Percentiles rank a stretch among this genome's conserved stretches.
Evolutionary conservation across 2,797 vertebrate genomes (phyloP).

Genomic region (Malurus leucopterus): DNA sequence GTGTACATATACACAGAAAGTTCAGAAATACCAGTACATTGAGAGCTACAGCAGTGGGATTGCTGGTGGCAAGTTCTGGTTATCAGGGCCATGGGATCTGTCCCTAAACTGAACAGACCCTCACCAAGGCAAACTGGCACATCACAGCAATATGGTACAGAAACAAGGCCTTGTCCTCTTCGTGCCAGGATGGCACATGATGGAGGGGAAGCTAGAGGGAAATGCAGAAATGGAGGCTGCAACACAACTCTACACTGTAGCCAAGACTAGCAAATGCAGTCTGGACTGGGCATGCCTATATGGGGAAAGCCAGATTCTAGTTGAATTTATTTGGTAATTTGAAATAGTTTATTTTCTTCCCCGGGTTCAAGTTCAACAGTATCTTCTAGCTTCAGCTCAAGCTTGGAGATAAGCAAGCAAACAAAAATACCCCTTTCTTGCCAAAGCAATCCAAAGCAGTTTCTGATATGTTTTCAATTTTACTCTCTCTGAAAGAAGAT

Average conservation of each 20-base stretch:
- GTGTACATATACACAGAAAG: neutral
- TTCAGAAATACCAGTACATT: neutral
- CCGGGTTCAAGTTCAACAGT: neutral
- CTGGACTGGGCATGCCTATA: neutral
- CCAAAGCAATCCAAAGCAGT: neutral
- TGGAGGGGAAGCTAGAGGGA: neutral
- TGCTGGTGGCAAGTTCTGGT: neutral
- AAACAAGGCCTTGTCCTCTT: neutral
- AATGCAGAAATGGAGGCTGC: neutral
- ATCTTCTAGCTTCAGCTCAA: neutral
- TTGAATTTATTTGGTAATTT: neutral
- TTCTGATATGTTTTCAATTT: neutral
- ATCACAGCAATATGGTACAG: neutral
- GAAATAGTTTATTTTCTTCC: neutral
- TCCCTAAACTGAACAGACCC: neutral
- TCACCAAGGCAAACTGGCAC: neutral
- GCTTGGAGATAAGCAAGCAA: neutral
- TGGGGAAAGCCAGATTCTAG: neutral
- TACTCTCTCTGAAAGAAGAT: neutral
- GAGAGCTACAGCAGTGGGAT: neutral
- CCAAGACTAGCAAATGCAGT: neutral
- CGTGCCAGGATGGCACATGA: fast-evolving
- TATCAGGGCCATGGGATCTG: neutral
- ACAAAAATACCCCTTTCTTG: neutral
- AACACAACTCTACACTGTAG: neutral